Percentiles rank a stretch among this genome's conserved stretches.
Evolutionary conservation across 2,797 vertebrate species (phyloP).

Genomic region (Morus bassanus): DNA sequence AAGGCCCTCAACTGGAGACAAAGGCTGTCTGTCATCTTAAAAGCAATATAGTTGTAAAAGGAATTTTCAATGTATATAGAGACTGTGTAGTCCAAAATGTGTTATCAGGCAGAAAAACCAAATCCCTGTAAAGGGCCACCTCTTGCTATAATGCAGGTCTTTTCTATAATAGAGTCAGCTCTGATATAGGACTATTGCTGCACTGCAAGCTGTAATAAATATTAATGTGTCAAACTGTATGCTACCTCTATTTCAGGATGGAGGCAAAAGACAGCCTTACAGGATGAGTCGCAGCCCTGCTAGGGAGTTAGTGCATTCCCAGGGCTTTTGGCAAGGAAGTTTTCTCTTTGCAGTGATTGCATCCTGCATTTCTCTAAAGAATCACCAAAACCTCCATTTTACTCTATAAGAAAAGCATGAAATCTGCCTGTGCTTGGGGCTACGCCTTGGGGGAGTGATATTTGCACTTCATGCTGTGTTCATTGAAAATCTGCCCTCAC

Average conservation of each 20-base stretch:
- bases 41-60: neutral
- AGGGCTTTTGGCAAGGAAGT: neutral
- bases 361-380: neutral
- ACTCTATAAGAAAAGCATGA: neutral
- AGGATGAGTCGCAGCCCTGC: neutral
- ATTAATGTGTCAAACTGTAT: constrained; percentile 35
- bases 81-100: neutral
- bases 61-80: neutral
- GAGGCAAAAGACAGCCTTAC: constrained; percentile 12
- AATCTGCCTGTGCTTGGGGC: neutral
- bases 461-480: neutral
- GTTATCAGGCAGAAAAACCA: constrained; percentile 4
- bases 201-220: constrained; percentile 60
- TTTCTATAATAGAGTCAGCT: constrained; percentile 31
- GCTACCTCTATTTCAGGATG: neutral
- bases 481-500: neutral
- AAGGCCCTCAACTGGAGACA: neutral
- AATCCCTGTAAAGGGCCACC: constrained; percentile 11
- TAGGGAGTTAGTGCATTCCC: neutral
- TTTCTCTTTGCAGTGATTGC: neutral
- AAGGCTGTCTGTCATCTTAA: constrained; percentile 29
- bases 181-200: constrained; percentile 26
- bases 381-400: neutral
- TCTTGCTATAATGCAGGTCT: constrained; percentile 48
- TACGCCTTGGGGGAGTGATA: neutral